A percentile compares a stretch with the other conserved stretches of the same genome.
phyloP scores from a whole-genome alignment of 1,140 invertebrate species.

The Gryon sp. region DNA sequence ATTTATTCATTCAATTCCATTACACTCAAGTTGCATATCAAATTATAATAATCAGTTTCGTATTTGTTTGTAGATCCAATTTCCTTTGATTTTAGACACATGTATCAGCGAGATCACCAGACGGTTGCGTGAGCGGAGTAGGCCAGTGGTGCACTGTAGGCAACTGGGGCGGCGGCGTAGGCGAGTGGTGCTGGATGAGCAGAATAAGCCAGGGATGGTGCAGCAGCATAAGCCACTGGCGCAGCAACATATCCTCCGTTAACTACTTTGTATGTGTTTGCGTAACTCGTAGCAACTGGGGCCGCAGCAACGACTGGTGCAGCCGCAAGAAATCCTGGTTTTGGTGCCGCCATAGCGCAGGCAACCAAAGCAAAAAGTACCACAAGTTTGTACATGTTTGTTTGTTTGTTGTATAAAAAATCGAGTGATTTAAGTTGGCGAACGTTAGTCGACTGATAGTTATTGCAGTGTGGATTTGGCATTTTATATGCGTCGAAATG shows the following conservation, averaged over 20 bases:
- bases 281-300: constrained; percentile 20
- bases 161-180: constrained; percentile 64
- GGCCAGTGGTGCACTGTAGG: constrained; percentile 38
- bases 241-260: constrained; percentile 1
- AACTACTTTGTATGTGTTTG: constrained; percentile 14
- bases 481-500: constrained; percentile 20
- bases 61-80: too few species aligned
- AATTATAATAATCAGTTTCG: too few species aligned
- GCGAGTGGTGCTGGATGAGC: constrained; percentile 45
- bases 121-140: too few species aligned
- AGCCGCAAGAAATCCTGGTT: background rate
- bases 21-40: too few species aligned
- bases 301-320: constrained; percentile 1
- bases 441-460: constrained; percentile 5
- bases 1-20: too few species aligned
- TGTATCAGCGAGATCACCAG: too few species aligned
- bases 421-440: too few species aligned
- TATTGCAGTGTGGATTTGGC: constrained; percentile 7
- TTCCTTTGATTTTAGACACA: too few species aligned
- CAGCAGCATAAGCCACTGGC: background rate
- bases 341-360: constrained; percentile 73
- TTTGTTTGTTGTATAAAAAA: background rate
- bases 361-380: constrained; percentile 80
- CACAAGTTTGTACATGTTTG: constrained; percentile 79
- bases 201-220: constrained; percentile 20